Percentiles rank a stretch among this genome's conserved stretches.
Conservation (phyloP, 2,888 invertebrate species). For the Galeruca laticollis region DNA sequence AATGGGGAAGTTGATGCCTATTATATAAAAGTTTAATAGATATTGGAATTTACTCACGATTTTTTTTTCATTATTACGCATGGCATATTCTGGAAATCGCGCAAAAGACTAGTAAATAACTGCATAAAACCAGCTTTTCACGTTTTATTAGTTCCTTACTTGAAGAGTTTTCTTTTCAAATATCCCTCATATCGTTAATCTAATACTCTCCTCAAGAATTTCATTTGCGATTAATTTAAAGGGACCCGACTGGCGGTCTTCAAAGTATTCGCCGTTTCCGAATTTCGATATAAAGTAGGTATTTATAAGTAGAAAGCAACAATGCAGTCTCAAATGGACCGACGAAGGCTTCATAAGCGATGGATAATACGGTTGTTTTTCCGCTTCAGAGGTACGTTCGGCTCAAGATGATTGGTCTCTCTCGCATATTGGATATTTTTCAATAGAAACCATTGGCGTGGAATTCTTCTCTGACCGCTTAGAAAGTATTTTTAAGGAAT, state of each 20-base stretch:
- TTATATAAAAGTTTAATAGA: no score
- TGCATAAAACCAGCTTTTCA: neutral
- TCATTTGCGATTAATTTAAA: constrained; percentile 64
- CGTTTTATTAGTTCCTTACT: neutral
- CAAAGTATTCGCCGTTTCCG: constrained; percentile 49
- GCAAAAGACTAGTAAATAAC: neutral
- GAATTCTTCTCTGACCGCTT: constrained; percentile 8
- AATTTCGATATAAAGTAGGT: constrained; percentile 52
- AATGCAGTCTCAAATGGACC: constrained; percentile 59
- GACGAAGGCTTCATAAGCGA: constrained; percentile 58
- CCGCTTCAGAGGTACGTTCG: constrained; percentile 59
- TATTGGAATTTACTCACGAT: no score
- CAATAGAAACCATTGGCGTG: constrained; percentile 39
- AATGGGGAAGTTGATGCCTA: no score
- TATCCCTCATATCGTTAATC: constrained; percentile 53
- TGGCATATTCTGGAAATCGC: no score
- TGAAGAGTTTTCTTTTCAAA: constrained; percentile 4
- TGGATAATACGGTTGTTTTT: constrained; percentile 66
- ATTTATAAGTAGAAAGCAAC: constrained; percentile 58
- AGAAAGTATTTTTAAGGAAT: neutral
- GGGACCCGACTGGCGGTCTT: constrained; percentile 52
- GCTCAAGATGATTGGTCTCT: constrained; percentile 62
- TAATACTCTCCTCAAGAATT: constrained; percentile 61
- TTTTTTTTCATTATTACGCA: no score
- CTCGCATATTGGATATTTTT: constrained; percentile 64